Conservation (phyloP, 2,888 invertebrate species). For the Portevinia maculata region DNA sequence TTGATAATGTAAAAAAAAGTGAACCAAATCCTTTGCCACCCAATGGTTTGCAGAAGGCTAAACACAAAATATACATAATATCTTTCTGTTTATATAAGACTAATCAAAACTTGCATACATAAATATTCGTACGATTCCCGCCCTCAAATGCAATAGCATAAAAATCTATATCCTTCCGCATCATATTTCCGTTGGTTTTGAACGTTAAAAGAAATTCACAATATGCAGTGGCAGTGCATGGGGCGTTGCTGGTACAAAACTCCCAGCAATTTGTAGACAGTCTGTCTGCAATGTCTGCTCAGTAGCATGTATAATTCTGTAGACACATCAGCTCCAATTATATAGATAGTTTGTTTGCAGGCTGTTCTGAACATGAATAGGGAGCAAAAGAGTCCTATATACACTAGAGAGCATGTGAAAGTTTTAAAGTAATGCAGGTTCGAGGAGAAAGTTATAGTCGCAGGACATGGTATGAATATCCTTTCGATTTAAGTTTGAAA, state of each 20-base stretch:
- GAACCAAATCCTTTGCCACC: neutral
- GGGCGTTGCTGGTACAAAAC: conserved; percentile 2
- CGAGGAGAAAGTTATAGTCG: conserved; percentile 21
- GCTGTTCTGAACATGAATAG: conserved; percentile 1
- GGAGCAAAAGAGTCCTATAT: conserved; percentile 4
- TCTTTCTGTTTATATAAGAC: neutral
- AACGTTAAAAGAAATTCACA: neutral
- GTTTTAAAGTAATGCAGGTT: conserved; percentile 3
- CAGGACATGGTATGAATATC: neutral
- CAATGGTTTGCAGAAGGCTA: conserved; percentile 2
- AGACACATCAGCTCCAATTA: conserved; percentile 15
- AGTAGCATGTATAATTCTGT: conserved; percentile 4
- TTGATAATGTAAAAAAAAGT: neutral
- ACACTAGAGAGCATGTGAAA: neutral
- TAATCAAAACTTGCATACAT: conserved; percentile 14
- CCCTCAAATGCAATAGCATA: conserved; percentile 9
- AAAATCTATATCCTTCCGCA: conserved; percentile 4
- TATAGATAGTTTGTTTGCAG: conserved; percentile 4
- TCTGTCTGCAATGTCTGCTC: conserved; percentile 36
- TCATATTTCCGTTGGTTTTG: neutral
- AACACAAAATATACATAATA: neutral
- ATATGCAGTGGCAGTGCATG: neutral
- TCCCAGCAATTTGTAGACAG: conserved; percentile 18
- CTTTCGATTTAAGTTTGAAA: conserved; percentile 13
- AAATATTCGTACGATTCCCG: conserved; percentile 5